Evolutionary conservation across 2,888 invertebrate species (phyloP), one percentile per base, ranked within the genome.

Genomic region (Petrophora chlorosata): DNA sequence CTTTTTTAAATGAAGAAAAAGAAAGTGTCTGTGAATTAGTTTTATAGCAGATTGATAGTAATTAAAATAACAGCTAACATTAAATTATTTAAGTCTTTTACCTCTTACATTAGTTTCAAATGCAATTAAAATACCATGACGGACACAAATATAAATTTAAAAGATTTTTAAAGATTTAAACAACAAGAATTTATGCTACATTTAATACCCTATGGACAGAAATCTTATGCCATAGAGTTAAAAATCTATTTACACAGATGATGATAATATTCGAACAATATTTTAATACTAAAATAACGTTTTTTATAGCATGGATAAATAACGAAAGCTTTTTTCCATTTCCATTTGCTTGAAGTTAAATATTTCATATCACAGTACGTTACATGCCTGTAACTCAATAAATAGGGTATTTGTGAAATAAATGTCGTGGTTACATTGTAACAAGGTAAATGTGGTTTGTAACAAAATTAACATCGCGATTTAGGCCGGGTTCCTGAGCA

Each of bases 401-500:
- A 59, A 61, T 56, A 59, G 53, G 53, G 57, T 65, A 65, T 68
- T 63, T 62, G 62, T 15, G 10, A 62, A 35, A 38, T 42, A 28
- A 36, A 33, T 50, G 35, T 47, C n/a, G 28, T 25, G 29, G 15
- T 28, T 65, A 62, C 40, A 40, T 39, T 33, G 17, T 56, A 70
- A 53, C 36, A 53, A 46, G 53, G 53, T 61, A 67, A 47, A 67
- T 58, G 61, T 64, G 63, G 65, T 50, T 59, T 63, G 61, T 51
- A 52, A 58, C 49, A 53, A 65, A 55, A 55, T 49, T 44, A 56
- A 13, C 51, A 33, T 16, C 33, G 38, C 13, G 5, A 17, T 69
- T 83, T 85, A 87, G 60, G 77, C 71, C 62, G 78, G 76, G 71
- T 88, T 90, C 72, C 91, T 85, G 59, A 92, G 85, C 23, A 92